Conservation (phyloP, 1,140 invertebrate genomes). For the Sesamia nonagrioides region DNA sequence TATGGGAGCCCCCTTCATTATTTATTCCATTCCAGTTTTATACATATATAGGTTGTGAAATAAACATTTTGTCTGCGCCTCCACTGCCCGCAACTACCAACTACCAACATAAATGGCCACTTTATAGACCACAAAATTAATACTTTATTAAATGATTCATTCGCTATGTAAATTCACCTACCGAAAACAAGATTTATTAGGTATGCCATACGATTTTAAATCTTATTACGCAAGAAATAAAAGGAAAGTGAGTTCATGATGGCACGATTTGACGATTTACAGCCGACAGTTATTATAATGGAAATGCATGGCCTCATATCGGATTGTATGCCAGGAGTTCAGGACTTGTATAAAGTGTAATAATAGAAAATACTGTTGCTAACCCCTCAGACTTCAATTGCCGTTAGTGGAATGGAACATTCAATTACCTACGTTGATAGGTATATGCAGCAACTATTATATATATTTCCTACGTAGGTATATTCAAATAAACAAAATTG, state of each 20-base stretch:
- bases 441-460: slow-evolving; percentile 43
- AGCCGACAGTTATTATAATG: not conserved
- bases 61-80: not conserved
- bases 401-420: not conserved
- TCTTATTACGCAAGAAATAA: not conserved
- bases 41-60: no score
- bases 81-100: not conserved
- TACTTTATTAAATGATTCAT: not conserved
- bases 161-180: not conserved
- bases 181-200: not conserved
- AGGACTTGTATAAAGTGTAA: slow-evolving; percentile 11
- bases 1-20: no score
- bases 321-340: slow-evolving; percentile 1
- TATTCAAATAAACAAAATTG: no score
- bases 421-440: not conserved
- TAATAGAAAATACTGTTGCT: slow-evolving; percentile 6
- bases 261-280: not conserved
- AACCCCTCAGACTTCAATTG: not conserved
- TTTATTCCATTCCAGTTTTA: no score
- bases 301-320: not conserved
- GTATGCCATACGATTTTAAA: not conserved
- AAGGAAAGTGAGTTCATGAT: not conserved
- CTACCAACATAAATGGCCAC: not conserved
- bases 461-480: not conserved
- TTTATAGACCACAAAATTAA: slow-evolving; percentile 3